These are phyloP conservation scores for Dinomys branickii DNA, from an alignment of 2,113 vertebrate species.

Conservation along the genomic window DNA sequence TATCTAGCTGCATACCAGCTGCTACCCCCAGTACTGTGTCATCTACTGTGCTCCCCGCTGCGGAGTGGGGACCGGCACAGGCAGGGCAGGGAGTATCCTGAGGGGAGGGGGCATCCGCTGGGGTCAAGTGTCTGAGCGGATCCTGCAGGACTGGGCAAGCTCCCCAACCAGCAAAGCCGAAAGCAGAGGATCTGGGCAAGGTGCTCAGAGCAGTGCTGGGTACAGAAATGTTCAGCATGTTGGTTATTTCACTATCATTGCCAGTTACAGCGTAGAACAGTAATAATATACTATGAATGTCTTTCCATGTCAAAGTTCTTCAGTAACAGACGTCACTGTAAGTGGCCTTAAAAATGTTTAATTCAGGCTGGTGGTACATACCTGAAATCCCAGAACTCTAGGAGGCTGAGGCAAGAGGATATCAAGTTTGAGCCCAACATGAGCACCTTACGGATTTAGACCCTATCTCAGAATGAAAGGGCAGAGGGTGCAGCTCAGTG, in stretches of 20 bases:
- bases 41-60: neutral
- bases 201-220: neutral
- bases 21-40: neutral
- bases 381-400: neutral
- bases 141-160: neutral
- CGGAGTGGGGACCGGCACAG: neutral
- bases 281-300: neutral
- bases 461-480: neutral
- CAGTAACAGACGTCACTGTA: neutral
- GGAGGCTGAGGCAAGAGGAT: neutral
- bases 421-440: neutral
- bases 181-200: neutral
- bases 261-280: neutral
- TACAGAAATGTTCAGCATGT: neutral
- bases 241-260: neutral
- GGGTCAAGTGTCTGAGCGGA: accelerated
- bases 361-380: neutral
- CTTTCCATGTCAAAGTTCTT: neutral
- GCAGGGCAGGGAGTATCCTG: neutral
- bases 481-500: neutral
- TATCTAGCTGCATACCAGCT: accelerated
- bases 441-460: neutral
- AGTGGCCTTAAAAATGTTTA: neutral
- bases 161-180: neutral
- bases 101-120: neutral